Base-by-base conservation (phyloP, 2,797 vertebrate species). In the Enteromius viviparus region DNA sequence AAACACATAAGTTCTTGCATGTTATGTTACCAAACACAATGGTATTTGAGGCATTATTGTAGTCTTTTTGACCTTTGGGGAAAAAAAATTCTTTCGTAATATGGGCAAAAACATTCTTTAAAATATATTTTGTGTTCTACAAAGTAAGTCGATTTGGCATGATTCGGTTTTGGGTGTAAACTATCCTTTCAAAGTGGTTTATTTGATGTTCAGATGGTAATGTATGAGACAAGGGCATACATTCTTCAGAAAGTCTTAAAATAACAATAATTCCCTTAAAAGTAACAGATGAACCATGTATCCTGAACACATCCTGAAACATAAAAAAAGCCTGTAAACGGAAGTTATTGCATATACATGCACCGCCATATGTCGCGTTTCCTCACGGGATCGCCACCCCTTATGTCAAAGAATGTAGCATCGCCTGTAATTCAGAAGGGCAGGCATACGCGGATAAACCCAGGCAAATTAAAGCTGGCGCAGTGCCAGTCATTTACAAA, bases 401-500 rank as follows among this genome's bases (percentile, higher is more conserved):
- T 80, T 80, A 60, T 85, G 78, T 58, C 68, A 83, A 64, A 70
- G 40, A 65, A 78, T 64, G 76, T 69, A 64, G 6, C 23, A 72
- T 29, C 14, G 34, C 23, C 23, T 12, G 6, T 66, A 58, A 78
- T 77, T 68, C 37, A 79, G 69, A 74, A 85, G 64, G 34, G 83
- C 68, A 79, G 49, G 19, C 23, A 10, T 45, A 32, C 23, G 79
- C 29, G 60, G 64, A 76, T 42, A 72, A 42, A 83, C 12, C 68
- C 14, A 1, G 23, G 34, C 47, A 74, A 69, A 64, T 32, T 37
- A 84, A 42, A 9, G 37, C 51, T 84, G 83, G 86, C 49, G 5
- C 66, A 11, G n/a, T 78, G 72, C 86, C 84, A 81, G 74, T 23
- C 55, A 51, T 85, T 85, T 74, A 65, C 47, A 78, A 69, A 40